Evolutionary conservation across 2,113 vertebrate species (phyloP).

Genomic region (Peromyscus polionotus): DNA sequence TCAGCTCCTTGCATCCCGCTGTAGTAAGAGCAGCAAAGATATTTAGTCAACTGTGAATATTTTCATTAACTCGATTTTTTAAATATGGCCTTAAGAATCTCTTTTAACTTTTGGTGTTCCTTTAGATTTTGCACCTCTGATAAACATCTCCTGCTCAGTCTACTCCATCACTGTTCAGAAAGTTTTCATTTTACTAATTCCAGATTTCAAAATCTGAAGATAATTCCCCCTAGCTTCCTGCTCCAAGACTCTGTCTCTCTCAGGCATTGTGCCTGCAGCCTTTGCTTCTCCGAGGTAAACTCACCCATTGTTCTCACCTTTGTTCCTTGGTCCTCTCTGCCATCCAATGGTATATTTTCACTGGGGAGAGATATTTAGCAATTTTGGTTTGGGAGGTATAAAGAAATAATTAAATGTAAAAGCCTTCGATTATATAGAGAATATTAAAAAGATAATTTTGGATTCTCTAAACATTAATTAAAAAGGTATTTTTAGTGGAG

Average conservation of each 20-base stretch:
- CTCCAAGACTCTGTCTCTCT: neutral
- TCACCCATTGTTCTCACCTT: neutral
- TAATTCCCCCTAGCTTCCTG: neutral
- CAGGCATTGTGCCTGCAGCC: neutral
- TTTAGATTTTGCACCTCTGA: neutral
- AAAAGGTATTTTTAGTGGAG: neutral
- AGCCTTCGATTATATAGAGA: neutral
- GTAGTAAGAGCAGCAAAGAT: neutral
- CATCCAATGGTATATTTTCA: neutral
- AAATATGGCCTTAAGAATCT: neutral
- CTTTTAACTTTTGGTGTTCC: neutral
- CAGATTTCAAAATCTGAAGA: neutral
- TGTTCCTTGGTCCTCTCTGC: neutral
- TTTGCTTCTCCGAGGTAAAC: neutral
- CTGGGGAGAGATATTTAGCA: neutral
- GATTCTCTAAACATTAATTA: neutral
- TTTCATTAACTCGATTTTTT: slow-evolving; percentile 13
- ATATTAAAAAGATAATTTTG: neutral
- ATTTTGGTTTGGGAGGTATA: neutral
- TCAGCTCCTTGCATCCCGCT: neutral
- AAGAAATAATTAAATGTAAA: neutral
- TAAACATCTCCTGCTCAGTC: neutral
- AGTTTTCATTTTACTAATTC: neutral
- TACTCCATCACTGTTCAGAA: neutral
- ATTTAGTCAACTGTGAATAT: neutral